These are phyloP conservation scores for Caradrina kadenii DNA, from an alignment of 2,888 invertebrate species.

Conservation along the genomic window DNA sequence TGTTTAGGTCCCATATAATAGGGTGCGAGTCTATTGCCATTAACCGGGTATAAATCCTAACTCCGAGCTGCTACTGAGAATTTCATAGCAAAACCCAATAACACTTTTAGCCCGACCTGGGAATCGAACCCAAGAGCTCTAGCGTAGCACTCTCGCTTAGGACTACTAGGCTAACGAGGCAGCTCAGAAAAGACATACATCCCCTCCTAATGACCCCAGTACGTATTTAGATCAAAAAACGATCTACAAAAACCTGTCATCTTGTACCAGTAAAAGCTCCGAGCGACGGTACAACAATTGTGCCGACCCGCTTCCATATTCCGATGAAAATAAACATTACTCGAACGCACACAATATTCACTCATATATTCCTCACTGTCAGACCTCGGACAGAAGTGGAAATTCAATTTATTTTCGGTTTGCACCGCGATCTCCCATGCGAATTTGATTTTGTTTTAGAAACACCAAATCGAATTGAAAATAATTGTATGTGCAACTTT, in stretches of 20 bases:
- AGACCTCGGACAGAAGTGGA: conserved; percentile 69
- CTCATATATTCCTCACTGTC: conserved; percentile 78
- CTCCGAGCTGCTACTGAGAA: too few relatives aligned
- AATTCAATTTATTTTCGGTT: conserved; percentile 83
- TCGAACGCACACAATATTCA: conserved; percentile 61
- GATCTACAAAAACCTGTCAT: not conserved
- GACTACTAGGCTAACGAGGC: too few relatives aligned
- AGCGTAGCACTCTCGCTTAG: too few relatives aligned
- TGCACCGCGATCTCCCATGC: conserved; percentile 81
- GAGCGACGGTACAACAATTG: conserved; percentile 7
- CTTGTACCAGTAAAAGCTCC: conserved; percentile 14
- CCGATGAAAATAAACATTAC: conserved; percentile 43
- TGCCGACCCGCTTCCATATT: conserved; percentile 12
- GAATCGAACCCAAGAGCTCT: too few relatives aligned
- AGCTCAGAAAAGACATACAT: too few relatives aligned
- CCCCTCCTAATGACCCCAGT: not conserved
- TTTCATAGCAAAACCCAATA: too few relatives aligned
- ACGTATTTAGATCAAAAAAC: not conserved
- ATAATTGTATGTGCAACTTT: conserved; percentile 51
- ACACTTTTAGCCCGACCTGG: too few relatives aligned
- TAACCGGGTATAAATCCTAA: too few relatives aligned
- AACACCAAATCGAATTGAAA: conserved; percentile 67
- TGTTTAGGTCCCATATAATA: too few relatives aligned
- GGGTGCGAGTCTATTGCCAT: too few relatives aligned
- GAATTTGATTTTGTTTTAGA: conserved; percentile 75